Evolutionary conservation across 2,888 invertebrate genomes (phyloP).

Genomic region (Caenorhabditis macrosperma): DNA sequence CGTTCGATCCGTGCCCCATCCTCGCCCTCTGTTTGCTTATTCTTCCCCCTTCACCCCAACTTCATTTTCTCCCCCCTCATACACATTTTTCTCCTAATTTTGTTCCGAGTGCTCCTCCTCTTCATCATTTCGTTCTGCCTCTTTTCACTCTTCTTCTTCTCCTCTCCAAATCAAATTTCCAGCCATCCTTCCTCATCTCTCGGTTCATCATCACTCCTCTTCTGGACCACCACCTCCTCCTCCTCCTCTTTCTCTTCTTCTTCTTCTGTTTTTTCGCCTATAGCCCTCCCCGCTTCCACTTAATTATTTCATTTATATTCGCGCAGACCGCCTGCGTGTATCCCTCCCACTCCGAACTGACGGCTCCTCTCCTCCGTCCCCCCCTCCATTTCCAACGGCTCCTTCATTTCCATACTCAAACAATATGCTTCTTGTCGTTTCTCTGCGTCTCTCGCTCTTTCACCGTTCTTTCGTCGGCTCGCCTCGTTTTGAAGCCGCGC

Average conservation of each 20-base stretch:
- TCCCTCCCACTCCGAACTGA: background rate
- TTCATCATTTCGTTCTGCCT: slow-evolving; percentile 7
- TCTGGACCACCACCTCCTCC: slow-evolving; percentile 1
- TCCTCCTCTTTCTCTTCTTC: slow-evolving; percentile 2
- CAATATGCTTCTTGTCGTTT: slow-evolving; percentile 1
- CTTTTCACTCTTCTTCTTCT: background rate
- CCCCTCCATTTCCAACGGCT: background rate
- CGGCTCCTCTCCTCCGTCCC: no score
- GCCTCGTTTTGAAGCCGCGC: slow-evolving; percentile 12
- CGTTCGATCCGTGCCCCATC: background rate
- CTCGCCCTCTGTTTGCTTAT: slow-evolving; percentile 21
- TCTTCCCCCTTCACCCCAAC: slow-evolving; percentile 1
- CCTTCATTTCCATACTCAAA: slow-evolving; percentile 12
- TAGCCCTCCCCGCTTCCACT: background rate
- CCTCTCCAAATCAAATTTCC: slow-evolving; percentile 7
- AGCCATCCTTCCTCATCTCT: background rate
- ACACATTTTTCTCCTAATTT: slow-evolving; percentile 17
- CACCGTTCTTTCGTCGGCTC: slow-evolving; percentile 2
- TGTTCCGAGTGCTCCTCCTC: slow-evolving; percentile 8
- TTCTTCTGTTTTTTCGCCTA: background rate
- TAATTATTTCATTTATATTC: slow-evolving; percentile 52
- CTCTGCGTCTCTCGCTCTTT: slow-evolving; percentile 4
- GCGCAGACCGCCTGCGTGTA: background rate
- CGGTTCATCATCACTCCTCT: background rate
- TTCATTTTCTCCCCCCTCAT: background rate